Evolutionary conservation across 2,888 invertebrate species (phyloP), one percentile per base, ranked within the genome.

Genomic region (Lepetodrilus schrolli): DNA sequence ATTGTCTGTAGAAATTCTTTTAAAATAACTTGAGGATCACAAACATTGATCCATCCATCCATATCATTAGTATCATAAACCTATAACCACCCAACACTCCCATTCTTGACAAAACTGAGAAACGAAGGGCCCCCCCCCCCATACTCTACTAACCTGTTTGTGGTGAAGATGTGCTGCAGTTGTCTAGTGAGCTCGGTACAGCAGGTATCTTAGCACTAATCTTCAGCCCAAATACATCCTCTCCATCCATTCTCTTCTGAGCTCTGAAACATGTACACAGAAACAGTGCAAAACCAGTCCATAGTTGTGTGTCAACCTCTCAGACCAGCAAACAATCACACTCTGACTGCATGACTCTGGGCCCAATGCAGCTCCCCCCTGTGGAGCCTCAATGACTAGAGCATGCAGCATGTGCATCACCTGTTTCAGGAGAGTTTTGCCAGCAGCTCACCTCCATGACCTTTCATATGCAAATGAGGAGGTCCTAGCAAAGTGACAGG

Each of bases 181-280:
- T 51, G 20, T 66, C 66, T 0, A 5, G 23, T 23, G 38, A 38
- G 26, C 23, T 47, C n/a, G 43, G 10, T 47, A 37, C 43, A 26
- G 48, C 48, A 17, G 72, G 65, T n/a, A 74, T 50, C 8, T 48
- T 70, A 5, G 75, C 79, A 26, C 74, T 75, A 26, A 87, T 85
- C 91, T 94, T 95, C 78, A 93, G 93, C 13, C 95, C 95, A 91
- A 93, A 95, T 69, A 96, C 95, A 91, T 94, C 94, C 90, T 95
- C 95, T 75, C 95, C 95, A 86, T 95, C 94, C 93, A 96, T 95
- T 87, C 96, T 94, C 90, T 95, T 95, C 87, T 94, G 92, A 79
- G 95, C 96, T 91, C 96, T 95, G 88, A 71, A 83, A 83, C 70
- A 75, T 70, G 47, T n/a, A 30, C n/a, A n/a, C n/a, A n/a, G n/a